These are phyloP conservation scores for Calosoma granatense DNA, from an alignment of 1,140 invertebrate genomes.

Conservation along the genomic window DNA sequence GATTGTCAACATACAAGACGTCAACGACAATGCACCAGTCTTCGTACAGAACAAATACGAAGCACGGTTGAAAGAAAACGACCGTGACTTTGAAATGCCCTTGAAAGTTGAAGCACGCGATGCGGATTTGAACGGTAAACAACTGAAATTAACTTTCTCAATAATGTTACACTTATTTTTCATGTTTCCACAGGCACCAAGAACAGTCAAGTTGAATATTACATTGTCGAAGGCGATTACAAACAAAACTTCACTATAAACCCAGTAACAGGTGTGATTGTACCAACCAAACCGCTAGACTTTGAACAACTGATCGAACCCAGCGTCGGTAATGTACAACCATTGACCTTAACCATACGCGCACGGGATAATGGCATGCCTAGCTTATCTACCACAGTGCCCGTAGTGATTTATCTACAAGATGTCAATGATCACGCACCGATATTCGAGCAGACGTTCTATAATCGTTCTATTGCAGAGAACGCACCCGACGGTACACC, in stretches of 20 bases:
- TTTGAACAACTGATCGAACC: conserved; percentile 58
- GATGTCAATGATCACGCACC: conserved; percentile 84
- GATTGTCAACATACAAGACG: conserved; percentile 75
- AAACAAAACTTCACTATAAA: conserved; percentile 75
- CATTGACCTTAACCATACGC: conserved; percentile 62
- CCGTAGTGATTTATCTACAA: conserved; percentile 70
- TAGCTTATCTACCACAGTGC: conserved; percentile 59
- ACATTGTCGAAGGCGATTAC: conserved; percentile 64
- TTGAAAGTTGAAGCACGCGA: conserved; percentile 72
- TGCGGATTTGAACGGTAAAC: conserved; percentile 70
- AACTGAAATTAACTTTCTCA: not conserved
- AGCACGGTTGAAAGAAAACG: conserved; percentile 71
- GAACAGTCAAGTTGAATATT: conserved; percentile 76
- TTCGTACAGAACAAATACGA: conserved; percentile 78
- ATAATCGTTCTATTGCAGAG: conserved; percentile 70
- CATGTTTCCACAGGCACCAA: conserved; percentile 49
- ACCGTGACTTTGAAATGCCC: conserved; percentile 62
- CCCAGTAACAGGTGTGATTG: conserved; percentile 57
- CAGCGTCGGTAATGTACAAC: conserved; percentile 51
- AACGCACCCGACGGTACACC: conserved; percentile 68
- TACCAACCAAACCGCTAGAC: conserved; percentile 58
- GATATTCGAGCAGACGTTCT: conserved; percentile 62
- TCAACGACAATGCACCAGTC: conserved; percentile 77
- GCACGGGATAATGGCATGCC: conserved; percentile 74
- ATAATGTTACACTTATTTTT: conserved; percentile 11